phyloP scores from a whole-genome alignment of 2,888 invertebrate species.

The Orthosia gothica region DNA sequence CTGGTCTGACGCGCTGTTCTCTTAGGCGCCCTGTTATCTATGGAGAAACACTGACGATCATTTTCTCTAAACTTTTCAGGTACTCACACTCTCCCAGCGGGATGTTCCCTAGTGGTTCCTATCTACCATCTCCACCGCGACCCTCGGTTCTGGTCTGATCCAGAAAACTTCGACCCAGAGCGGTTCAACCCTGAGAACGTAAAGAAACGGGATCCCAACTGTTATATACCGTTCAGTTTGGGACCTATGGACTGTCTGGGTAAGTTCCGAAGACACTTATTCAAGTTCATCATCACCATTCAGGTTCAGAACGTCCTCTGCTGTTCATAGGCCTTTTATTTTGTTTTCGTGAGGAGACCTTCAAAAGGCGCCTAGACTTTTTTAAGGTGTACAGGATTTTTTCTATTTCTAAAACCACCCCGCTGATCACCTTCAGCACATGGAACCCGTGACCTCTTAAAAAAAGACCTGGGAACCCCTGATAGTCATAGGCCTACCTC shows the following conservation, averaged over 20 bases:
- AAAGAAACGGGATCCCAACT: conserved; percentile 76
- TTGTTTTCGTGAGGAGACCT: no score
- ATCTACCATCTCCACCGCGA: conserved; percentile 84
- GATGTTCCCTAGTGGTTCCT: conserved; percentile 79
- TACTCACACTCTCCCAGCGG: conserved; percentile 79
- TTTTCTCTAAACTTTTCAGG: conserved; percentile 66
- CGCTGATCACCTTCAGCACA: no score
- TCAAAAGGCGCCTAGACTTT: no score
- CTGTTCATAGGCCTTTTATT: no score
- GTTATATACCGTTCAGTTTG: conserved; percentile 84
- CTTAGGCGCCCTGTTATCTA: no score
- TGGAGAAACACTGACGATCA: not conserved
- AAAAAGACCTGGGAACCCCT: no score
- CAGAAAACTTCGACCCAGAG: conserved; percentile 84
- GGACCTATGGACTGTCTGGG: conserved; percentile 88
- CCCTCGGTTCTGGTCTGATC: conserved; percentile 79
- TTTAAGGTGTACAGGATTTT: no score
- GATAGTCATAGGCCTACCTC: no score
- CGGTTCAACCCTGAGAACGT: conserved; percentile 80
- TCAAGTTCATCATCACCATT: not conserved
- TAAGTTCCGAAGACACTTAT: conserved; percentile 48
- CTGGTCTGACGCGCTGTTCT: no score
- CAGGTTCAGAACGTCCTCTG: not conserved
- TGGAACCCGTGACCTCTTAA: no score
- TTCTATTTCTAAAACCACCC: no score